Evolutionary conservation across 2,797 vertebrate species (phyloP).

Genomic region (Anas bahamensis): DNA sequence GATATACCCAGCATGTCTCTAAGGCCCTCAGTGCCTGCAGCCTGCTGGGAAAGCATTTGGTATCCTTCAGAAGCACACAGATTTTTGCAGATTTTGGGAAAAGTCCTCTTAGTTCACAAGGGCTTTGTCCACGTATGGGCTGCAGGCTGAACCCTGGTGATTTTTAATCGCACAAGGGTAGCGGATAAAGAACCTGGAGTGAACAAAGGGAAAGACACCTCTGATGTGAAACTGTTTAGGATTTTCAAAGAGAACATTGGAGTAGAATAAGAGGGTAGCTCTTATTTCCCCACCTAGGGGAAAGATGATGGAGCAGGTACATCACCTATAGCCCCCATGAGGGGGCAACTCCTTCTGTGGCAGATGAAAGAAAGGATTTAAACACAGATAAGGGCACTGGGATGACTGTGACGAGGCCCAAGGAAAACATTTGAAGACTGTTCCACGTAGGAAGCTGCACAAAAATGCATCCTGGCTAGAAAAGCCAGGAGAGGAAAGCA

Average conservation of each 20-base stretch:
- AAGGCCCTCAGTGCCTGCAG: background rate
- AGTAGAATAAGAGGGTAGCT: background rate
- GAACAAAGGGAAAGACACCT: background rate
- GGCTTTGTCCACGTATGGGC: background rate
- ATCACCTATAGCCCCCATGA: background rate
- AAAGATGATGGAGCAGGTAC: background rate
- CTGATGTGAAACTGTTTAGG: background rate
- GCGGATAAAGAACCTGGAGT: background rate
- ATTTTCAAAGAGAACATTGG: background rate
- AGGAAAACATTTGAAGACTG: background rate
- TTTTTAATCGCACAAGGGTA: background rate
- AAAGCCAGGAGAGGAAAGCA: background rate
- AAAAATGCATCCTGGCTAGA: background rate
- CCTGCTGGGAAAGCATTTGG: background rate
- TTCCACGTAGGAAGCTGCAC: background rate
- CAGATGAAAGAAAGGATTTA: background rate
- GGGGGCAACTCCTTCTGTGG: background rate
- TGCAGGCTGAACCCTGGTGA: background rate
- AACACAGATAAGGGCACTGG: fast-evolving
- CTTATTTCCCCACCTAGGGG: background rate
- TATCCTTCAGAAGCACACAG: background rate
- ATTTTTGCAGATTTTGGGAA: background rate
- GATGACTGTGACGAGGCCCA: background rate
- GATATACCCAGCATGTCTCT: background rate
- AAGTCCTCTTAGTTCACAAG: background rate